Evolutionary conservation across 2,888 invertebrate genomes (phyloP).

Genomic region (Dioctria rufipes): DNA sequence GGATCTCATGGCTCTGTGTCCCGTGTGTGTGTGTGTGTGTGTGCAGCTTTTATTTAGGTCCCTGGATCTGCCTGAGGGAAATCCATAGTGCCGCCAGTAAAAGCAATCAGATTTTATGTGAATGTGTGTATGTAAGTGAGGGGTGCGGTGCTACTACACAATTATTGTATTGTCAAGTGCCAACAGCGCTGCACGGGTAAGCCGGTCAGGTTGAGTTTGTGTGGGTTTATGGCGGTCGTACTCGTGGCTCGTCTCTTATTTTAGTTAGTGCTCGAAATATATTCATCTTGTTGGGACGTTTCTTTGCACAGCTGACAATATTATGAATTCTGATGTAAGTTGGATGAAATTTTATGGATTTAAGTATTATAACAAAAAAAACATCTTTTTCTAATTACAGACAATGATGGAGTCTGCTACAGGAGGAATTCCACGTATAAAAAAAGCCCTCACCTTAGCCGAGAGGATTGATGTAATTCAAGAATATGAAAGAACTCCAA

Average conservation of each 20-base stretch:
- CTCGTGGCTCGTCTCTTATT: background rate
- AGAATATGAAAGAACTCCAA: slow-evolving; percentile 47
- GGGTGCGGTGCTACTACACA: too few relatives aligned
- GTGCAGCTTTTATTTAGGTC: background rate
- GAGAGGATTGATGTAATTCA: slow-evolving; percentile 54
- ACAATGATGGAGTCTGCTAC: background rate
- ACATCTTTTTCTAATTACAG: background rate
- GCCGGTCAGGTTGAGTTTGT: slow-evolving; percentile 35
- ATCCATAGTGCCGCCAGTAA: background rate
- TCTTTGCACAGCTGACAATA: background rate
- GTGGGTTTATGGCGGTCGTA: slow-evolving; percentile 21
- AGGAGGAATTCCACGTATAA: background rate
- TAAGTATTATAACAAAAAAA: background rate
- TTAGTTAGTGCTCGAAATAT: slow-evolving; percentile 9
- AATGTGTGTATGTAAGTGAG: background rate
- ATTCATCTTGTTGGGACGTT: slow-evolving; percentile 5
- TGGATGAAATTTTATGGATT: background rate
- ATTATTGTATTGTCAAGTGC: background rate
- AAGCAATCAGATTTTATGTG: background rate
- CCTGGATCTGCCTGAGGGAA: slow-evolving; percentile 2
- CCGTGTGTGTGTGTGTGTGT: background rate
- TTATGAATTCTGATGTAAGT: slow-evolving; percentile 24
- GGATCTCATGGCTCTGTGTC: slow-evolving; percentile 8
- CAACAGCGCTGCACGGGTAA: slow-evolving; percentile 24
- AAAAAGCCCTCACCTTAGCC: slow-evolving; percentile 47